Evolutionary conservation across 2,888 invertebrate genomes (phyloP).

Genomic region (Sipha maydis): DNA sequence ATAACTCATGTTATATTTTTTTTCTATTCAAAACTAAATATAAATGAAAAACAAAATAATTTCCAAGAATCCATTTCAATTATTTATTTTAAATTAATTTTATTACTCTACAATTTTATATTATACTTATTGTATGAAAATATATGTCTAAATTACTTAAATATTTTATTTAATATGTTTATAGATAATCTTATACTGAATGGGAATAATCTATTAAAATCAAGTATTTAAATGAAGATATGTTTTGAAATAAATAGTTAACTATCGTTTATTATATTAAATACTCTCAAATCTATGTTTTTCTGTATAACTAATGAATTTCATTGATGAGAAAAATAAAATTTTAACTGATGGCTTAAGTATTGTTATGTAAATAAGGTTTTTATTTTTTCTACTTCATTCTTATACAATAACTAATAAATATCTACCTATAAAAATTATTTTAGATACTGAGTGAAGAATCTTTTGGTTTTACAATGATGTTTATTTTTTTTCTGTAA

Average conservation of each 20-base stretch:
- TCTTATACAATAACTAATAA: not conserved
- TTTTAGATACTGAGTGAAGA: too few species aligned
- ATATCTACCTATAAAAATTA: too few species aligned
- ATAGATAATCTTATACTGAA: constrained; percentile 26
- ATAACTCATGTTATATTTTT: too few species aligned
- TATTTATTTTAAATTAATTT: not conserved
- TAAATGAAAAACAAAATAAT: too few species aligned
- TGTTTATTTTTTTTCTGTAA: too few species aligned
- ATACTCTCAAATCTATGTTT: too few species aligned
- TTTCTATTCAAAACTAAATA: too few species aligned
- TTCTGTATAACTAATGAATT: not conserved
- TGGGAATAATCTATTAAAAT: constrained; percentile 19
- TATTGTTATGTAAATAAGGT: not conserved
- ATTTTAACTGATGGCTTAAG: not conserved
- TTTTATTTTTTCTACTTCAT: not conserved
- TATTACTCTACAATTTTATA: not conserved
- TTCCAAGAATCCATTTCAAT: not conserved
- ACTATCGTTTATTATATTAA: not conserved
- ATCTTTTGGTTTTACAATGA: too few species aligned
- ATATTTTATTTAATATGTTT: constrained; percentile 25
- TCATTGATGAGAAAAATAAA: not conserved
- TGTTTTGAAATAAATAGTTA: not conserved
- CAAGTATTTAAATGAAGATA: constrained; percentile 28
- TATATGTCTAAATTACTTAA: not conserved
- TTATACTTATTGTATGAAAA: not conserved